A percentile compares a stretch with the other conserved stretches of the same genome.
Conservation (phyloP, 2,797 vertebrate species). For the Eremophila alpestris region DNA sequence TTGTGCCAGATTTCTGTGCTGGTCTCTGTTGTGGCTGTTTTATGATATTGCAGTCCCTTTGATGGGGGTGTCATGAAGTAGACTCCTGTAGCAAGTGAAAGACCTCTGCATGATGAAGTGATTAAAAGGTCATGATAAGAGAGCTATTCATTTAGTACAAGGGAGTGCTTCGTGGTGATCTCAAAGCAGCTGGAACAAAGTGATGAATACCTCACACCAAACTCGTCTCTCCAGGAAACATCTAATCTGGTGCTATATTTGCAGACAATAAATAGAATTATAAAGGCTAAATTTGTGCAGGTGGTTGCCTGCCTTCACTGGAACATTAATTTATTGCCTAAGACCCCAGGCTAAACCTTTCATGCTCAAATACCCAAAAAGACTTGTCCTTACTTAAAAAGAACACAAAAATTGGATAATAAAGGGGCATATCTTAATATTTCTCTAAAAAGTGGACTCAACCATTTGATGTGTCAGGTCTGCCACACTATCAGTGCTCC, state of each 20-base stretch:
- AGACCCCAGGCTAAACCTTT: slow-evolving; percentile 39
- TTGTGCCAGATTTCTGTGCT: neutral
- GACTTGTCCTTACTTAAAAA: slow-evolving; percentile 33
- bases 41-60: slow-evolving; percentile 6
- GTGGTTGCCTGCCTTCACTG: slow-evolving; percentile 37
- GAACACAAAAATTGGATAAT: slow-evolving; percentile 27
- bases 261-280: slow-evolving; percentile 55
- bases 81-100: slow-evolving; percentile 31
- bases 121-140: slow-evolving; percentile 64
- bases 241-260: slow-evolving; percentile 45
- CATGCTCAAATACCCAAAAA: slow-evolving; percentile 25
- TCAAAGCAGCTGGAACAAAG: slow-evolving; percentile 50
- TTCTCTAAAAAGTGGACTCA: slow-evolving; percentile 21
- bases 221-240: neutral
- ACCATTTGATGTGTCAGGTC: slow-evolving; percentile 41
- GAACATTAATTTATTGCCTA: slow-evolving; percentile 38
- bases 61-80: slow-evolving; percentile 19
- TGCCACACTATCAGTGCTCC: neutral
- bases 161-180: slow-evolving; percentile 20
- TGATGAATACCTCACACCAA: slow-evolving; percentile 49
- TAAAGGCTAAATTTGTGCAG: slow-evolving; percentile 32
- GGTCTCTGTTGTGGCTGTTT: neutral
- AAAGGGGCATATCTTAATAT: slow-evolving; percentile 12
- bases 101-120: slow-evolving; percentile 34
- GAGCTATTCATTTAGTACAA: slow-evolving; percentile 56